Evolutionary conservation across 2,888 invertebrate species (phyloP), one percentile per base, ranked within the genome.

Genomic region (Chymomyza fuscimana): DNA sequence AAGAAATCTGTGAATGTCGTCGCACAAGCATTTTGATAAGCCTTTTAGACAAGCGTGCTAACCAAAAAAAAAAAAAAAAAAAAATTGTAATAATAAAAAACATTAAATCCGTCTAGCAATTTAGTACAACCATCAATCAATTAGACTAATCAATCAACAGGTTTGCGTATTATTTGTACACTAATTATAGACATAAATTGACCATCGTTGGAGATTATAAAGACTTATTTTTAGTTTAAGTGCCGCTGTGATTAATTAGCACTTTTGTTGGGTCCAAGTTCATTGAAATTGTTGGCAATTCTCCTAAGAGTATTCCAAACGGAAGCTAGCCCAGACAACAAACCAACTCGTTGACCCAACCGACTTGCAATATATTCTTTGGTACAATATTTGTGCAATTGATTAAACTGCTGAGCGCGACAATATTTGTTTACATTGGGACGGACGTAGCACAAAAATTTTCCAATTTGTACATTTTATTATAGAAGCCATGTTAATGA

Each of bases 391-490:
- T 87, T 83, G 69, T 76, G 62, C 74, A 80, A 83, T 81, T 87
- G 79, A 83, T 83, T 77, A 77, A 80, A 77, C 68, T 65, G 32
- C 65, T 51, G 52, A 60, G 29, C 54, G 40, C 40, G 40, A 46
- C 40, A 32, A 15, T 50, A 10, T 68, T 66, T 73, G 70, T 68
- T 68, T 66, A 52, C 77, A 15, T 32, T 60, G 56, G 56, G 36
- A 5, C 3, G 56, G 36, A 5, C 3, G n/a, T 12, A 60, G 36
- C 12, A 65, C 29, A 67, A 72, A 80, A 80, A 78, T 80, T 82
- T 78, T 85, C 78, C 82, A 81, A 85, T 85, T 85, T 87, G 72
- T 63, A 77, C 76, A 85, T 66, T 70, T 75, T 69, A 80, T 85
- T 85, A 85, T 73, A 68, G 68, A 67, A 36, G 56, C 40, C 63